Conservation (phyloP, 2,797 vertebrate species). For the Diglossa cyanea region DNA sequence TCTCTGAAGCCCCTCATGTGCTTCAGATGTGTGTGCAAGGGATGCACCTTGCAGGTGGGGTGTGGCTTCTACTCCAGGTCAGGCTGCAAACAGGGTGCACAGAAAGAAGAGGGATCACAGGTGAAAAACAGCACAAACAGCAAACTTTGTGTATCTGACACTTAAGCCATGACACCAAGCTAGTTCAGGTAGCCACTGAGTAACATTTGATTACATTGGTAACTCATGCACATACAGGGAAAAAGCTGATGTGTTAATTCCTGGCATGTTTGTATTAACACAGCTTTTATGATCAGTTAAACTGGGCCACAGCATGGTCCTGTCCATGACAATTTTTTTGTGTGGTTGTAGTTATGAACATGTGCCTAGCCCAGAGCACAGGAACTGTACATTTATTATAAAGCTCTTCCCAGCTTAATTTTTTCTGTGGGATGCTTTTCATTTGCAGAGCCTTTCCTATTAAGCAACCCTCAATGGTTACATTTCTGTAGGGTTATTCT, state of each 20-base stretch:
- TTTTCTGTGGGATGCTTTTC: background rate
- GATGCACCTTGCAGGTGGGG: no score
- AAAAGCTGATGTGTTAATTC: background rate
- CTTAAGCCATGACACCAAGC: background rate
- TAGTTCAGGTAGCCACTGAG: background rate
- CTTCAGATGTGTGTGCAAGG: fast-evolving
- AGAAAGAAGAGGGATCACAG: background rate
- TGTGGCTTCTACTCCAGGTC: no score
- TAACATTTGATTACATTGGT: background rate
- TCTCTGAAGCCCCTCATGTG: background rate
- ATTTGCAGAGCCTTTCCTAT: background rate
- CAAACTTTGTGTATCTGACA: background rate
- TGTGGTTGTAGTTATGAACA: background rate
- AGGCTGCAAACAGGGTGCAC: background rate
- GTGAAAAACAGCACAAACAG: background rate
- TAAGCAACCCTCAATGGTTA: background rate
- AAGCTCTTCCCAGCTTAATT: background rate
- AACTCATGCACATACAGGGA: fast-evolving
- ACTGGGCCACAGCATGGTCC: background rate
- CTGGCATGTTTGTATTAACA: background rate
- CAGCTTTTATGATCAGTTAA: background rate
- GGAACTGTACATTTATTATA: background rate
- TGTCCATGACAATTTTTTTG: background rate
- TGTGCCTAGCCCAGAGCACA: background rate
- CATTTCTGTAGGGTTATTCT: background rate